Conservation (phyloP, 2,888 invertebrate genomes). For the Spodoptera littoralis region DNA sequence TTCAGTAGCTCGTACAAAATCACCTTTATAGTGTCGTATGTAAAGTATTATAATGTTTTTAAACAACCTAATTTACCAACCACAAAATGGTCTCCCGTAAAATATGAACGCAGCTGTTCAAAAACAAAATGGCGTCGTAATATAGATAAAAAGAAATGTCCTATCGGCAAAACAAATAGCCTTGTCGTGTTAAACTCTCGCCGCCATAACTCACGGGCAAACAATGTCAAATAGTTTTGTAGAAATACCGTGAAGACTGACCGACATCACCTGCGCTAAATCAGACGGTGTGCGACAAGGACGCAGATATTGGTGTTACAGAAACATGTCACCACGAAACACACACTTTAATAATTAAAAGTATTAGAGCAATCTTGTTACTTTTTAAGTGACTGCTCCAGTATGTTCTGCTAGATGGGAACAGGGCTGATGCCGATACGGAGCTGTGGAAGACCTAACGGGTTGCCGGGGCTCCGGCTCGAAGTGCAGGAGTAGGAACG, state of each 20-base stretch:
- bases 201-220: constrained; percentile 46
- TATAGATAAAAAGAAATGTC: constrained; percentile 37
- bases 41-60: too few species aligned
- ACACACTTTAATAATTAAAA: too few species aligned
- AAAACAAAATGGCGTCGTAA: constrained; percentile 40
- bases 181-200: constrained; percentile 48
- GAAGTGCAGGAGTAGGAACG: too few species aligned
- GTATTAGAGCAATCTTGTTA: too few species aligned
- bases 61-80: neutral
- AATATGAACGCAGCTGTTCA: constrained; percentile 43
- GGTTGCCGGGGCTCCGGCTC: too few species aligned
- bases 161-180: constrained; percentile 49
- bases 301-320: constrained; percentile 17
- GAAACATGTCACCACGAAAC: constrained; percentile 13
- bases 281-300: constrained; percentile 42
- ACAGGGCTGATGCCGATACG: too few species aligned
- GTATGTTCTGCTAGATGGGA: too few species aligned
- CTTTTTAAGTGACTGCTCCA: too few species aligned
- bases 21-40: too few species aligned
- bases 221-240: constrained; percentile 50
- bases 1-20: too few species aligned
- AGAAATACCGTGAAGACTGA: constrained; percentile 29
- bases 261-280: constrained; percentile 52
- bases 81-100: constrained; percentile 18
- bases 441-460: too few species aligned